Evolutionary conservation across 2,888 invertebrate species (phyloP).

Genomic region (Hemaris fuciformis): DNA sequence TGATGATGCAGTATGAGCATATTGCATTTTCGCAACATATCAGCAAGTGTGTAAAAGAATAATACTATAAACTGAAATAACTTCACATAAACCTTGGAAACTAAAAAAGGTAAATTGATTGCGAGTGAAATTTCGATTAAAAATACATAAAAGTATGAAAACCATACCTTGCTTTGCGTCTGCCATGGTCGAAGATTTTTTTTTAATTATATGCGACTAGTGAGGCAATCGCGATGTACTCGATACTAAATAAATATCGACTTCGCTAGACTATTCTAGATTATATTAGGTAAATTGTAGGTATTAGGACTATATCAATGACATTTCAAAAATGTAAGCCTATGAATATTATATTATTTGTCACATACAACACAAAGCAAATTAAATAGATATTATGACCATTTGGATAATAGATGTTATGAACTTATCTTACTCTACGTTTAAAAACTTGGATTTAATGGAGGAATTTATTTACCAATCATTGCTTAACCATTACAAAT

Average conservation of each 20-base stretch:
- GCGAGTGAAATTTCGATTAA: not conserved
- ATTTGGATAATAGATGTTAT: too few relatives aligned
- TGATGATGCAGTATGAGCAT: constrained; percentile 55
- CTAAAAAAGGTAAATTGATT: not conserved
- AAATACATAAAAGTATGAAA: constrained; percentile 32
- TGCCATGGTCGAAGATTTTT: constrained; percentile 68
- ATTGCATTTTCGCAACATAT: not conserved
- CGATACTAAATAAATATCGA: not conserved
- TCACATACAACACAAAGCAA: too few relatives aligned
- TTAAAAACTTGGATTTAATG: too few relatives aligned
- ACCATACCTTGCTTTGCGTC: constrained; percentile 76
- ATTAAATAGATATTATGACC: too few relatives aligned
- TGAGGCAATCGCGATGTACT: not conserved
- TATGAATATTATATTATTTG: too few relatives aligned
- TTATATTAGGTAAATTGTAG: too few relatives aligned
- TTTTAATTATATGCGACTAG: constrained; percentile 33
- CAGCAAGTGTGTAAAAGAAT: not conserved
- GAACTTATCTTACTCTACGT: too few relatives aligned
- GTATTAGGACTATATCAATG: not conserved
- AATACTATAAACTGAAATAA: not conserved
- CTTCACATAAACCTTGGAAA: not conserved
- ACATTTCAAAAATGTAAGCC: too few relatives aligned
- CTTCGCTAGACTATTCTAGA: not conserved
- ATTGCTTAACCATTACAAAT: too few relatives aligned
- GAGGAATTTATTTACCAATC: too few relatives aligned